Evolutionary conservation across 2,888 invertebrate genomes (phyloP), one percentile per base, ranked within the genome.

Genomic region (Caenorhabditis uteleia): DNA sequence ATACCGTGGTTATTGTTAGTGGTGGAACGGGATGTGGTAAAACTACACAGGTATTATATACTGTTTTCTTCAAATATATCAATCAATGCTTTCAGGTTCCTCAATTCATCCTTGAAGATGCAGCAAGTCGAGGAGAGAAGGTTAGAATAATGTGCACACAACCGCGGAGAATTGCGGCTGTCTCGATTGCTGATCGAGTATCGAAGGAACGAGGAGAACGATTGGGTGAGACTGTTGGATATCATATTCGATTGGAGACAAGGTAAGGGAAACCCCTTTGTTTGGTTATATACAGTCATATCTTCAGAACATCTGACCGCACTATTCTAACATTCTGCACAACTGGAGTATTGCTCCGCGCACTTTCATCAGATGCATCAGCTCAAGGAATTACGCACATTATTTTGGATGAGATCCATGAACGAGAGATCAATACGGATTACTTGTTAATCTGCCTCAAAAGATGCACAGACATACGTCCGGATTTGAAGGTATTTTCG

Each of bases 131-230:
- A 84, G 72, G 88, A 55, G 87, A 87, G 76, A 88, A 88, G 0
- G 91, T 92, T 66, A 88, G 93, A 49, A 90, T 98, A 68, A 89
- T 95, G 82, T 93, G 93, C 83, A 93, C 94, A 0, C 93, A 97
- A 85, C 95, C 97, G 0, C 87, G 95, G 42, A 68, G 82, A n/a
- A 89, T 97, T 50, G 91, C 94, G 0, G 94, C 95, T 0, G 89
- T 94, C 0, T 89, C 91, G 0, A 90, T 94, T 0, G 90, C 94
- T 0, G 92, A 93, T 80, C 87, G 95, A 80, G 94, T 95, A 0
- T 90, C 94, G 0, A 88, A 89, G 4, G 95, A 95, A 84, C 87
- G 94, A 50, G 87, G 86, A n/a, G 94, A 94, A 83, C 88, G 87
- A 78, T 87, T 91, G 25, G 91, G 92, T 1, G 88, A 89, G 62